phyloP scores from a whole-genome alignment of 2,113 vertebrate species.

The Prolemur simus region DNA sequence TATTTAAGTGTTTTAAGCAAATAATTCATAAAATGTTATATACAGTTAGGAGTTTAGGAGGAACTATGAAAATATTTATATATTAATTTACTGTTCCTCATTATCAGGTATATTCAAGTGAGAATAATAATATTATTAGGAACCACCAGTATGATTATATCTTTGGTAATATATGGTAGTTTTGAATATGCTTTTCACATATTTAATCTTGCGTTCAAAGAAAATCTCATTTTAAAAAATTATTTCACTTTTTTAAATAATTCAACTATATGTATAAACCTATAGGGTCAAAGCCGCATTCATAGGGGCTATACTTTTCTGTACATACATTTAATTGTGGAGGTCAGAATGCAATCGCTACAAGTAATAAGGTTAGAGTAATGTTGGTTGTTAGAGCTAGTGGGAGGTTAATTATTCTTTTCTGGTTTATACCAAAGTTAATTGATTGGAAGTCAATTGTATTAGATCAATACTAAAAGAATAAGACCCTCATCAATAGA shows the following conservation, averaged over 20 bases:
- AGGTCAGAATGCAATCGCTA: neutral
- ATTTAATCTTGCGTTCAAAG: neutral
- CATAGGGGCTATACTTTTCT: neutral
- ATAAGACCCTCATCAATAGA: neutral
- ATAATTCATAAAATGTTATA: neutral
- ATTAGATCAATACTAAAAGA: neutral
- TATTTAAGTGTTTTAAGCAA: neutral
- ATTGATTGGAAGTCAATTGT: neutral
- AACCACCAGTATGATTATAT: neutral
- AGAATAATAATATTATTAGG: neutral
- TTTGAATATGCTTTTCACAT: neutral
- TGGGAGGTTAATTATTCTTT: neutral
- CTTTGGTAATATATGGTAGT: neutral
- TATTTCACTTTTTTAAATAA: neutral
- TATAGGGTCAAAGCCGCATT: neutral
- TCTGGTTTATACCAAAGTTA: neutral
- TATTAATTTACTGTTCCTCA: neutral
- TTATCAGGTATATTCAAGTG: neutral
- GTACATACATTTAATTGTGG: neutral
- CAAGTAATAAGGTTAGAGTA: neutral
- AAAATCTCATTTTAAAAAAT: neutral
- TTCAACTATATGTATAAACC: neutral
- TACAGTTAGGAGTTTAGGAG: neutral
- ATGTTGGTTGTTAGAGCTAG: too few species aligned
- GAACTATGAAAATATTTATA: neutral